These are phyloP conservation scores for Drosophila rellima DNA, from an alignment of 2,888 invertebrate genomes.

Conservation along the genomic window DNA sequence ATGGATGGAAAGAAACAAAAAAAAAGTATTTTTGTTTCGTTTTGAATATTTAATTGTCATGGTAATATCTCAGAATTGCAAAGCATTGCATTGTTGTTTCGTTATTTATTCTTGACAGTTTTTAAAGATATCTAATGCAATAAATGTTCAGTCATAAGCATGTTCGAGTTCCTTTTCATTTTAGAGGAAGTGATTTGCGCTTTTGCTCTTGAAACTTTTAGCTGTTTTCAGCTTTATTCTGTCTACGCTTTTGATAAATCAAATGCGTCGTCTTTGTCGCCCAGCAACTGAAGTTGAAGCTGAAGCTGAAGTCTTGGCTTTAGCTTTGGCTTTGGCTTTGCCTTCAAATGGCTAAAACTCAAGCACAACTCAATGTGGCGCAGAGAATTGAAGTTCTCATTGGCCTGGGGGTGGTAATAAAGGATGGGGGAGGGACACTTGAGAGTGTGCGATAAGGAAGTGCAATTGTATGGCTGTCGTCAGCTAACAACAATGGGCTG, in stretches of 20 bases:
- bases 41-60: background rate
- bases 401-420: constrained; percentile 16
- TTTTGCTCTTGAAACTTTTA: constrained; percentile 56
- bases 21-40: background rate
- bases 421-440: constrained; percentile 34
- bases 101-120: background rate
- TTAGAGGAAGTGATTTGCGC: constrained; percentile 68
- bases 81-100: background rate
- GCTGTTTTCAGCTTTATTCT: constrained; percentile 55
- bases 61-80: background rate
- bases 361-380: constrained; percentile 70
- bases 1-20: too few species aligned
- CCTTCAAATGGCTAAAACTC: constrained; percentile 57
- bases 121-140: constrained; percentile 17
- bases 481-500: constrained; percentile 65
- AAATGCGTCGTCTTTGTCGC: constrained; percentile 64
- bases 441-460: constrained; percentile 70
- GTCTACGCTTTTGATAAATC: constrained; percentile 66
- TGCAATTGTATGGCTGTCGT: constrained; percentile 68
- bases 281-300: constrained; percentile 31
- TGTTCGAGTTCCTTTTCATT: constrained; percentile 20
- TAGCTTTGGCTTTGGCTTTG: constrained; percentile 23
- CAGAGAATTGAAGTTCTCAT: constrained; percentile 73
- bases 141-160: constrained; percentile 60
- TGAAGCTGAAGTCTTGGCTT: constrained; percentile 23